A percentile compares a stretch with the other conserved stretches of the same genome.
These are phyloP conservation scores for Acutogordius australiensis DNA, from an alignment of 2,888 invertebrate species.

Conservation along the genomic window DNA sequence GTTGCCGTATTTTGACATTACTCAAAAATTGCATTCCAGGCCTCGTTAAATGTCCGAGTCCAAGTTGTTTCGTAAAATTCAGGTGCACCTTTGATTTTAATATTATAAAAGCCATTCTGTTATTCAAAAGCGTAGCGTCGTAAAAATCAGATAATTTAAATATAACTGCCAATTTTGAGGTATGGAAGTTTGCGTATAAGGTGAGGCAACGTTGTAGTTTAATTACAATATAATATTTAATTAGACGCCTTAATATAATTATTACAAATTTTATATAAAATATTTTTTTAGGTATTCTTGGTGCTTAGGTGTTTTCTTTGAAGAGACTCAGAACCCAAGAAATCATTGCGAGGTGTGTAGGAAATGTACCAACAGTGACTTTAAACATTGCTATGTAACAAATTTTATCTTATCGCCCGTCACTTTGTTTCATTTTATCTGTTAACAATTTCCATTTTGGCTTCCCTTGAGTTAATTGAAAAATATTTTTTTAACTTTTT, in stretches of 20 bases:
- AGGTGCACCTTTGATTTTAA: background rate
- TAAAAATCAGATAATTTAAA: too few relatives aligned
- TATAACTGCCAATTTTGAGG: too few relatives aligned
- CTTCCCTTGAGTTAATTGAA: background rate
- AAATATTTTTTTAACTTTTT: too few relatives aligned
- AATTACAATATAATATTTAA: background rate
- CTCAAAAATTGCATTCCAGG: conserved; percentile 3
- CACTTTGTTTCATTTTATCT: background rate
- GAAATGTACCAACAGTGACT: background rate
- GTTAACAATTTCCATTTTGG: background rate
- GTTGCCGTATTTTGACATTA: background rate
- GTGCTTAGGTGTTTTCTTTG: conserved; percentile 7
- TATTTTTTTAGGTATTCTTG: conserved; percentile 11
- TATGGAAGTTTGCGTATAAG: too few relatives aligned
- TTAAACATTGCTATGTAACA: background rate
- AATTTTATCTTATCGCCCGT: background rate
- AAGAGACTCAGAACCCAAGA: background rate
- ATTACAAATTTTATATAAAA: background rate
- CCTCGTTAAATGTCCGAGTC: background rate
- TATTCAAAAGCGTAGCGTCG: too few relatives aligned
- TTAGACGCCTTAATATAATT: background rate
- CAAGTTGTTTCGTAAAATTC: background rate
- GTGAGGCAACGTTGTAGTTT: too few relatives aligned
- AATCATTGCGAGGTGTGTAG: conserved; percentile 10
- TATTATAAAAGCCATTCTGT: too few relatives aligned